phyloP scores from a whole-genome alignment of 2,888 invertebrate genomes.

The Hartigia nigra region DNA sequence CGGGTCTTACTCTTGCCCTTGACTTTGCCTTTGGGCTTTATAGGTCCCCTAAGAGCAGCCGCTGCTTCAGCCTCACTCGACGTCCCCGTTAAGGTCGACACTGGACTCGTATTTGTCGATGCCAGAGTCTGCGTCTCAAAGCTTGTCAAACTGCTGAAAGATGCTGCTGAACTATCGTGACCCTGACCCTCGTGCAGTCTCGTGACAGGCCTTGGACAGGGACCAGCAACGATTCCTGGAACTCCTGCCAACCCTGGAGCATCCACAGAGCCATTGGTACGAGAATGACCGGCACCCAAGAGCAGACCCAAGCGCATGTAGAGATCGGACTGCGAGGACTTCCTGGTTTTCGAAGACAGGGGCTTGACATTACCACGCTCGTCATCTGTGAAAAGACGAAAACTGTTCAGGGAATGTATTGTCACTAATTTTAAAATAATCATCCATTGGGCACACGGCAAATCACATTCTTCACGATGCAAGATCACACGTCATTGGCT shows the following conservation, averaged over 20 bases:
- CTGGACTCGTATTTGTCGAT: slow-evolving; percentile 87
- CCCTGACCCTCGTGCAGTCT: slow-evolving; percentile 41
- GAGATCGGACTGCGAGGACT: slow-evolving; percentile 79
- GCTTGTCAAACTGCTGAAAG: slow-evolving; percentile 70
- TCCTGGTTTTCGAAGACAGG: slow-evolving; percentile 63
- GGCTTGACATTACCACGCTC: slow-evolving; percentile 79
- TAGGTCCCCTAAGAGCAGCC: slow-evolving; percentile 63
- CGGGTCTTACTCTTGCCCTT: slow-evolving; percentile 51
- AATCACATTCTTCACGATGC: slow-evolving; percentile 5
- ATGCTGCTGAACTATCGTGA: slow-evolving; percentile 59
- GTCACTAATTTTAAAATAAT: neutral
- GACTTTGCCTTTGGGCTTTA: slow-evolving; percentile 43
- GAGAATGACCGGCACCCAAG: slow-evolving; percentile 75
- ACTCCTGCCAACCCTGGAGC: slow-evolving; percentile 56
- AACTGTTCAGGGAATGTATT: neutral
- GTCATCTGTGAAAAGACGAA: slow-evolving; percentile 70
- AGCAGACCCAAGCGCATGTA: slow-evolving; percentile 87
- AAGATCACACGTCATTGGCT: neutral
- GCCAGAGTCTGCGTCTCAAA: slow-evolving; percentile 75
- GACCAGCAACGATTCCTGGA: slow-evolving; percentile 32
- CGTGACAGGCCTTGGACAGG: slow-evolving; percentile 37
- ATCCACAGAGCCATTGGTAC: slow-evolving; percentile 60
- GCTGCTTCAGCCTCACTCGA: slow-evolving; percentile 75
- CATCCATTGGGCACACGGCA: neutral
- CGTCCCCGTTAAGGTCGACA: slow-evolving; percentile 89